A percentile compares a stretch with the other conserved stretches of the same genome.
phyloP scores from a whole-genome alignment of 2,888 invertebrate species.

The Nasonia oneida region DNA sequence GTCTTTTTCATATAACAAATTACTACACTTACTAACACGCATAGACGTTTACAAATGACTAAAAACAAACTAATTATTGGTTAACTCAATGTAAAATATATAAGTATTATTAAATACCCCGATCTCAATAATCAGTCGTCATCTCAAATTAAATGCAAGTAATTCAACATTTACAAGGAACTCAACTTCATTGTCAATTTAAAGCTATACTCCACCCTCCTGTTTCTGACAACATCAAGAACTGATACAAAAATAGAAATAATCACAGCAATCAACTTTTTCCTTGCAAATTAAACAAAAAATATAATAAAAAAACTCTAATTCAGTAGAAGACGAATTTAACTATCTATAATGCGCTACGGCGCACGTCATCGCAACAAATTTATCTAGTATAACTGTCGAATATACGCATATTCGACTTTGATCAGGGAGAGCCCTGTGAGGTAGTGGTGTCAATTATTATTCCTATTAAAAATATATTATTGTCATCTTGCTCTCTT shows the following conservation, averaged over 20 bases:
- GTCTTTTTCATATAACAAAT: neutral
- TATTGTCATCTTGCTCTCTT: neutral
- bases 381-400: neutral
- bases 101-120: neutral
- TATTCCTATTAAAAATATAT: neutral
- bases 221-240: neutral
- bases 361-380: too few relatives aligned
- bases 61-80: neutral
- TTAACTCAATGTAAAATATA: neutral
- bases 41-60: neutral
- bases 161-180: neutral
- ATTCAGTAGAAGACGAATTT: neutral
- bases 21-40: neutral
- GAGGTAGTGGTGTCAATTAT: neutral
- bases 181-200: neutral
- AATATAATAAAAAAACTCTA: neutral
- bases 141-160: neutral
- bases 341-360: too few relatives aligned
- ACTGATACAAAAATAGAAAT: neutral
- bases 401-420: neutral
- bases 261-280: neutral
- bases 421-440: conserved; percentile 4
- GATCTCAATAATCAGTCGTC: neutral
- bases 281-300: neutral
- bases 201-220: neutral